Conservation (phyloP, 1,140 invertebrate species). For the Trachymyrmex cornetzi region DNA sequence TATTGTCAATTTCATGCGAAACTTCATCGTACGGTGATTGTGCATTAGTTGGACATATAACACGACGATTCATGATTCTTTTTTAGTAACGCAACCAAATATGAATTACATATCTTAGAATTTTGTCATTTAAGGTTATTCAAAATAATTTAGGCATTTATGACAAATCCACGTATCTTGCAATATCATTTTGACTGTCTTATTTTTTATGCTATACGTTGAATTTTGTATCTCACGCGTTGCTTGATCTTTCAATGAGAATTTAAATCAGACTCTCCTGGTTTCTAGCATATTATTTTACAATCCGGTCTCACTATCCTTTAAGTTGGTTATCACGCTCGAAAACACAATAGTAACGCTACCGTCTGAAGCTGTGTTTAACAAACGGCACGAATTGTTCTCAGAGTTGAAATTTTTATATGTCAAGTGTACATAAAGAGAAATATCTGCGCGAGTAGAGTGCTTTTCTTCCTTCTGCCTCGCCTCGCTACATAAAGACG, state of each 20-base stretch:
- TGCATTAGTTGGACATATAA: slow-evolving; percentile 15
- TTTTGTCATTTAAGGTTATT: slow-evolving; percentile 49
- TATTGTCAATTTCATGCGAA: slow-evolving; percentile 71
- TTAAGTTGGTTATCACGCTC: slow-evolving; percentile 27
- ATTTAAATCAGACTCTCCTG: background rate
- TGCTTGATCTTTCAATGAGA: background rate
- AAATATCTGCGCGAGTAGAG: slow-evolving; percentile 46
- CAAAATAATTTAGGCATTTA: slow-evolving; percentile 6
- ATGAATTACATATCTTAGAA: background rate
- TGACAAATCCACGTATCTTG: slow-evolving; percentile 2
- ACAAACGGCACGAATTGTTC: slow-evolving; percentile 56
- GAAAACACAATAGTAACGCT: slow-evolving; percentile 14
- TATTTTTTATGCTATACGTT: background rate
- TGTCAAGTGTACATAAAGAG: slow-evolving; percentile 58
- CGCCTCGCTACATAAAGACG: slow-evolving; percentile 42
- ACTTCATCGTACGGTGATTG: slow-evolving; percentile 72
- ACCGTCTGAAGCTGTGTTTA: slow-evolving; percentile 35
- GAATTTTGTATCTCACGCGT: background rate
- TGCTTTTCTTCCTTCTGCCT: slow-evolving; percentile 67
- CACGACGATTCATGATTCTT: slow-evolving; percentile 43
- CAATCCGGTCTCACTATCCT: background rate
- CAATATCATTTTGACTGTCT: background rate
- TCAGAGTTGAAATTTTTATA: slow-evolving; percentile 58
- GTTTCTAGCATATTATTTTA: slow-evolving; percentile 34
- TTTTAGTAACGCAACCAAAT: background rate